Evolutionary conservation across 2,888 invertebrate genomes (phyloP), one percentile per base, ranked within the genome.

Genomic region (Aporophyla lueneburgensis): DNA sequence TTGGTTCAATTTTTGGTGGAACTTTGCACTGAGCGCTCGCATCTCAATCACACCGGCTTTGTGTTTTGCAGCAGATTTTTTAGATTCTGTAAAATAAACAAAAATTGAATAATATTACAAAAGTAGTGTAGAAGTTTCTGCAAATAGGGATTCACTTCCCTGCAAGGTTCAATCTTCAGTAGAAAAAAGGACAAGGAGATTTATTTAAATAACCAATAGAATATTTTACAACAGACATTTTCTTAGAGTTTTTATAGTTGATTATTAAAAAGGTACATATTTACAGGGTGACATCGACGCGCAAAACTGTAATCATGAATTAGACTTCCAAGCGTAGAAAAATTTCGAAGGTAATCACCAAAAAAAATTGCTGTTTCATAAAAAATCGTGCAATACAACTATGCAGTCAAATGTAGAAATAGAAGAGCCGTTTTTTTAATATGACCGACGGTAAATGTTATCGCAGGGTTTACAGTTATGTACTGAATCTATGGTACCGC

Each of bases 41-140:
- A 97, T 97, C 81, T 97, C 97, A 66, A 97, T 97, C 5, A 96
- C 96, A 3, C 96, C 97, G 2, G 89, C 92, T 83, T 96, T 96
- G 81, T 95, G 96, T 87, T 96, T 96, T 0, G 94, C 89, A 1
- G 95, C 89, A 0, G 95, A 84, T 71, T 93, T 95, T 82, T 94
- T 95, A 14, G 93, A 72, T 80, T 95, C 96, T 96, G 93, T 54
- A 92, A 92, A 74, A 71, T 78, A 75, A 59, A 21, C 24, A 19
- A 9, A 24, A 3, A 54, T 24, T 33, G 5, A n/a, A 66, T 9
- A 54, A 19, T 19, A 16, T n/a, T 21, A 33, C 9, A 27, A 51
- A 21, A 16, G 43, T 19, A 65, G 21, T 49, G 46, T 49, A 49
- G 24, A 21, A 1, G n/a, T n/a, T 27, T 51, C 10, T 14, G 12